phyloP scores from a whole-genome alignment of 2,888 invertebrate genomes.

The Drosophila limbata region DNA sequence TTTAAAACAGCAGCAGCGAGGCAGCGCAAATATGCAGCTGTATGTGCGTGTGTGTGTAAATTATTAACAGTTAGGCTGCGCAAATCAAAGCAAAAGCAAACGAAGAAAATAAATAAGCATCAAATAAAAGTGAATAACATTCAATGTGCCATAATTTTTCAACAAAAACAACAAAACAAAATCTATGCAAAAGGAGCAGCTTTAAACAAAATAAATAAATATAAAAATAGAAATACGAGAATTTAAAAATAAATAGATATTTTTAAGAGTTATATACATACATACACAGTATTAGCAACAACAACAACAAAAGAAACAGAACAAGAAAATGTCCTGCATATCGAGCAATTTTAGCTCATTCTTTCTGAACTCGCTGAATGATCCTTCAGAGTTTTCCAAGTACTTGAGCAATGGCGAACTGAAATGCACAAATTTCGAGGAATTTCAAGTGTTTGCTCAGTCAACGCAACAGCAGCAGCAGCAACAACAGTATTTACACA shows the following conservation, averaged over 20 bases:
- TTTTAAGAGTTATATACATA: slow-evolving; percentile 43
- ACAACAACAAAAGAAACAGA: slow-evolving; percentile 34
- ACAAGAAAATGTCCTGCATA: slow-evolving; percentile 84
- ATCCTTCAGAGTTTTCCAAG: slow-evolving; percentile 85
- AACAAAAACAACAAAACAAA: slow-evolving; percentile 38
- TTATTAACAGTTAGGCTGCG: slow-evolving; percentile 60
- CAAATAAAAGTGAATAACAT: slow-evolving; percentile 44
- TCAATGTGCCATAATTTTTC: slow-evolving; percentile 66
- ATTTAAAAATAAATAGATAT: slow-evolving; percentile 27
- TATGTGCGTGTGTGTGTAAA: slow-evolving; percentile 37
- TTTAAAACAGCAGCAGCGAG: slow-evolving; percentile 48
- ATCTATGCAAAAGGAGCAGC: slow-evolving; percentile 62
- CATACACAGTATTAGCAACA: slow-evolving; percentile 69
- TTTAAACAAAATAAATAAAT: slow-evolving; percentile 58
- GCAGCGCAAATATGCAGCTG: slow-evolving; percentile 48
- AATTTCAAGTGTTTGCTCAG: slow-evolving; percentile 83
- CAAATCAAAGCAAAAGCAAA: slow-evolving; percentile 50
- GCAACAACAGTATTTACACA: slow-evolving; percentile 73
- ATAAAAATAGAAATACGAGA: slow-evolving; percentile 11
- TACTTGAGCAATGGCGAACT: slow-evolving; percentile 85
- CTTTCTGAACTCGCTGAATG: slow-evolving; percentile 84
- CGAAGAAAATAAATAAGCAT: slow-evolving; percentile 36
- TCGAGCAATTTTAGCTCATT: slow-evolving; percentile 85
- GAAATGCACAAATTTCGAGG: slow-evolving; percentile 84
- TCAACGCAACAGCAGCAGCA: slow-evolving; percentile 55